Evolutionary conservation across 1,140 invertebrate species (phyloP).

Genomic region (Pemphigus obesinymphae): DNA sequence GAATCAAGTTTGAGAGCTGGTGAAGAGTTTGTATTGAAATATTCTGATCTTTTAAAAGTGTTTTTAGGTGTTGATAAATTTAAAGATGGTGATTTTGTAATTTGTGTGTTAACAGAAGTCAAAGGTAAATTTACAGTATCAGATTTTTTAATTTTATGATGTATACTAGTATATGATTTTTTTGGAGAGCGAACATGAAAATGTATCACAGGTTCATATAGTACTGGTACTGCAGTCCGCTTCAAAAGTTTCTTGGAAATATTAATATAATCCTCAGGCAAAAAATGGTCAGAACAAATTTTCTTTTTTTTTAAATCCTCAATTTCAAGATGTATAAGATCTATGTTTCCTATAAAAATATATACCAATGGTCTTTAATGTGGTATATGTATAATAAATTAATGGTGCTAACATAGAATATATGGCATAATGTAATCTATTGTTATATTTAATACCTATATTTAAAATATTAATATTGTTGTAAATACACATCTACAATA

Average conservation of each 20-base stretch:
- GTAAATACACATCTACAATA: too few relatives aligned
- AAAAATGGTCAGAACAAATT: not conserved
- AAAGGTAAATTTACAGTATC: not conserved
- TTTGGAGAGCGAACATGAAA: not conserved
- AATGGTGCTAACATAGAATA: too few relatives aligned
- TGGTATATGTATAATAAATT: too few relatives aligned
- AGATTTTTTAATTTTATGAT: too few relatives aligned
- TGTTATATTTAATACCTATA: too few relatives aligned
- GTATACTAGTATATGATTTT: not conserved
- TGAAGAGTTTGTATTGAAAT: not conserved
- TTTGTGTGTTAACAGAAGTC: not conserved
- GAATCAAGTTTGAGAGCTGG: not conserved
- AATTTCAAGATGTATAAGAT: not conserved
- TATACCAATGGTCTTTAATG: not conserved
- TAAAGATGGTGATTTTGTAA: too few relatives aligned
- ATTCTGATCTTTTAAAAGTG: too few relatives aligned
- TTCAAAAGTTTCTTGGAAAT: not conserved
- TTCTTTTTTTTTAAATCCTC: not conserved
- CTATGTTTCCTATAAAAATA: not conserved
- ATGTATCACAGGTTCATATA: not conserved
- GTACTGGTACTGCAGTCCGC: not conserved
- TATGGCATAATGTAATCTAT: too few relatives aligned
- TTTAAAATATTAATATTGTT: too few relatives aligned
- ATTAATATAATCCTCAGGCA: not conserved
- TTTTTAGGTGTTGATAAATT: too few relatives aligned